These are phyloP conservation scores for Mythimna loreyi DNA, from an alignment of 2,888 invertebrate species.

Conservation along the genomic window DNA sequence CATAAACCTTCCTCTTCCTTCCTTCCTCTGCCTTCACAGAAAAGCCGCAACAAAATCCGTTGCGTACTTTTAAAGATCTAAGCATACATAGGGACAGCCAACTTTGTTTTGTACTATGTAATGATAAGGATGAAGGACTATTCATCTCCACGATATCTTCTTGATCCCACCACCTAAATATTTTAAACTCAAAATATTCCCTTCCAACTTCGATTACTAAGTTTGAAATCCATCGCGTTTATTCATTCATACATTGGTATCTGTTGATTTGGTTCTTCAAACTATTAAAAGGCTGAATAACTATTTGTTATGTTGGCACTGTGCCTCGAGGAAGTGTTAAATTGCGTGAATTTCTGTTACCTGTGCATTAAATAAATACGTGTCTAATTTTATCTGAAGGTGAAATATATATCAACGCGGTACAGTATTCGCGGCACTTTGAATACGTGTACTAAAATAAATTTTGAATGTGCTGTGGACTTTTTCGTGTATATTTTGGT, in stretches of 20 bases:
- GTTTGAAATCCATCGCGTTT: not conserved
- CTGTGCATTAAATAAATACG: constrained; percentile 51
- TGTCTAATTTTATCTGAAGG: constrained; percentile 50
- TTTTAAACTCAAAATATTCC: constrained; percentile 5
- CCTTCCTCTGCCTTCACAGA: no score
- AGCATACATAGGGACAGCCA: no score
- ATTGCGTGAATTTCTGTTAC: constrained; percentile 54
- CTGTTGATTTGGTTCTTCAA: constrained; percentile 13
- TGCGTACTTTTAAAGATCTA: no score
- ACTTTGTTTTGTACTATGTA: no score
- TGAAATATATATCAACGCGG: constrained; percentile 35
- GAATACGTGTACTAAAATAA: constrained; percentile 31
- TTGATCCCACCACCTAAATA: no score
- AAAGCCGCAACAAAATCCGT: no score
- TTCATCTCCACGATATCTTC: not conserved
- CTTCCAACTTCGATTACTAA: not conserved
- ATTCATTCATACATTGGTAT: constrained; percentile 5
- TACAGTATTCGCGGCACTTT: constrained; percentile 13
- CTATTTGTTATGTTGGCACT: constrained; percentile 51
- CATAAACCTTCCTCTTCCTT: no score
- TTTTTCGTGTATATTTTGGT: not conserved
- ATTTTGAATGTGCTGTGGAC: constrained; percentile 1
- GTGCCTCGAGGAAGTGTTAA: constrained; percentile 58
- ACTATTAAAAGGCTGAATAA: constrained; percentile 4
- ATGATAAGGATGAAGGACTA: no score